A percentile compares a stretch with the other conserved stretches of the same genome.
Conservation (phyloP, 2,888 invertebrate species). For the Tanypteryx hageni region DNA sequence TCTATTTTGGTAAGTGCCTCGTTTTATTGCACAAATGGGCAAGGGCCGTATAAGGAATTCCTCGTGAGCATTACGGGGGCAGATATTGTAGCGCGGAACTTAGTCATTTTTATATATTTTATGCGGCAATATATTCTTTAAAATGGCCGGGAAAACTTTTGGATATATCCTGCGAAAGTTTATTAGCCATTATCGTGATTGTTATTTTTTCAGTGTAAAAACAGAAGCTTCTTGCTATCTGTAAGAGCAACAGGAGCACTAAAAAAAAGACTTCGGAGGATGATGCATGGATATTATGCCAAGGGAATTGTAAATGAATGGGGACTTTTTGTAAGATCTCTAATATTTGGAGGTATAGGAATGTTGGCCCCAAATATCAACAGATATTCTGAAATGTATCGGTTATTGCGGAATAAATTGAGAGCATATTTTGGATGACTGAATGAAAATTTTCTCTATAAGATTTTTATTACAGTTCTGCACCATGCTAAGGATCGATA, state of each 20-base stretch:
- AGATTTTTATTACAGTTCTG: too few relatives aligned
- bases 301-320: not conserved
- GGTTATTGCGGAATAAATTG: too few relatives aligned
- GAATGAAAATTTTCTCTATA: too few relatives aligned
- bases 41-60: not conserved
- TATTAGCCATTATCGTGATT: slow-evolving; percentile 22
- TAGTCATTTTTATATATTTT: not conserved
- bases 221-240: not conserved
- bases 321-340: not conserved
- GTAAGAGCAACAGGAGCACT: not conserved
- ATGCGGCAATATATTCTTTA: slow-evolving; percentile 5
- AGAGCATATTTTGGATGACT: too few relatives aligned
- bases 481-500: too few relatives aligned
- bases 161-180: not conserved
- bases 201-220: not conserved
- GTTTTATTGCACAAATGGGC: slow-evolving; percentile 35
- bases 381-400: too few relatives aligned
- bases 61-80: not conserved
- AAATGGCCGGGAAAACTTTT: slow-evolving; percentile 9
- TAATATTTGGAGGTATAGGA: too few relatives aligned
- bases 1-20: slow-evolving; percentile 21
- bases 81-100: not conserved
- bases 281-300: not conserved
- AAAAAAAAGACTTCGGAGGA: not conserved
- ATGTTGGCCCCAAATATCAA: too few relatives aligned